Conservation (phyloP, 2,888 invertebrate species). For the Trimorus sp. region DNA sequence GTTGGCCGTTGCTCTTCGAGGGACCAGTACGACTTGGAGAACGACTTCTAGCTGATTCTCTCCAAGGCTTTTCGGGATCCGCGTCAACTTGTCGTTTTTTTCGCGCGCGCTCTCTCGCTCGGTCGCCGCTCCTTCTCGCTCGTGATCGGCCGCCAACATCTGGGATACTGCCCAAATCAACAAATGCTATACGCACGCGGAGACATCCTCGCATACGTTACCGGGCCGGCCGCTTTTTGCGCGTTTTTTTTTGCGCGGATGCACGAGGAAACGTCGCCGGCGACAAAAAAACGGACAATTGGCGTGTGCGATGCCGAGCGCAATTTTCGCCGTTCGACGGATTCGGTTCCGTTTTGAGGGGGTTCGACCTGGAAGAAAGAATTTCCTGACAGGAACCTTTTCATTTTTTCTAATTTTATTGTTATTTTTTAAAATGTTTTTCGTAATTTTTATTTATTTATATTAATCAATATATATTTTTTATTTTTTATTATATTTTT, state of each 20-base stretch:
- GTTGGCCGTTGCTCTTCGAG: constrained; percentile 78
- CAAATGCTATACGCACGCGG: constrained; percentile 50
- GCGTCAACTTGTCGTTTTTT: constrained; percentile 57
- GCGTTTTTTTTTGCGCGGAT: constrained; percentile 11
- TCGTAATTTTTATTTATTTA: too few species aligned
- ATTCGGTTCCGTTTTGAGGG: too few species aligned
- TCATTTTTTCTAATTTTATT: too few species aligned
- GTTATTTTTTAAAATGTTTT: too few species aligned
- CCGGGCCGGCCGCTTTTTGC: constrained; percentile 14
- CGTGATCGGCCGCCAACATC: constrained; percentile 54
- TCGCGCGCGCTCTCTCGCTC: constrained; percentile 10
- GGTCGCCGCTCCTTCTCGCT: constrained; percentile 8
- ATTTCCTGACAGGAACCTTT: too few species aligned
- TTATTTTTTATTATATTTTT: too few species aligned
- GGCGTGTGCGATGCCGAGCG: too few species aligned
- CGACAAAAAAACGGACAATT: too few species aligned
- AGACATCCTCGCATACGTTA: constrained; percentile 57
- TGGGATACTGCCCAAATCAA: constrained; percentile 64
- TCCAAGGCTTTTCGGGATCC: constrained; percentile 65
- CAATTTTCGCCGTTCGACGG: too few species aligned
- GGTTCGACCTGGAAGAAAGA: too few species aligned
- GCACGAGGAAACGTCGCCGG: too few species aligned
- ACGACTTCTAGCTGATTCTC: constrained; percentile 65
- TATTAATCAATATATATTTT: too few species aligned
- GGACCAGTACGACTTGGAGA: constrained; percentile 64